Conservation (phyloP, 2,888 invertebrate species). For the Orthosia gothica region DNA sequence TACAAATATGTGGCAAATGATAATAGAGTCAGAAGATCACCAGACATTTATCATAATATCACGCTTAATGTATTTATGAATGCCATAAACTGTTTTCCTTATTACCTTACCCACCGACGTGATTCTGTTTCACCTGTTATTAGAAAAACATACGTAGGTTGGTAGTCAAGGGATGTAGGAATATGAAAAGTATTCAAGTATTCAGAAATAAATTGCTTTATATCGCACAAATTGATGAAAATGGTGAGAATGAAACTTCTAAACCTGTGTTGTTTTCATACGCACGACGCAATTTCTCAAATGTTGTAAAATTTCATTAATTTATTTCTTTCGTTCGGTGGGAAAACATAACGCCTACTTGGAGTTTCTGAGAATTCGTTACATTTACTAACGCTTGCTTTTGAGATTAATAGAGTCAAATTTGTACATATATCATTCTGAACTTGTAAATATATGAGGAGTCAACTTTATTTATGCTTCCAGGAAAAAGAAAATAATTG, state of each 20-base stretch:
- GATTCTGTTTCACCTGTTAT: background rate
- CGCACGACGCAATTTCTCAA: too few species aligned
- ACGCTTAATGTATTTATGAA: background rate
- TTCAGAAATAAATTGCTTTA: too few species aligned
- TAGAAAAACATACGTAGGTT: background rate
- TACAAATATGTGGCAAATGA: background rate
- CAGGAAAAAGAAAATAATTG: background rate
- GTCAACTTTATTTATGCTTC: background rate
- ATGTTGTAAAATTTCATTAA: too few species aligned
- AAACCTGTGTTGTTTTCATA: too few species aligned
- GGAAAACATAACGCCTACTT: background rate
- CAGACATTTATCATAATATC: background rate
- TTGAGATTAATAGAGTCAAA: background rate
- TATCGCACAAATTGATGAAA: too few species aligned
- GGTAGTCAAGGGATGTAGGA: background rate
- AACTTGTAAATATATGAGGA: too few species aligned
- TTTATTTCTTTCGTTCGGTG: background rate
- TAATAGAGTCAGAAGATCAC: background rate
- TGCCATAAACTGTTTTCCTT: background rate
- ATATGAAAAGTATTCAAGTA: background rate
- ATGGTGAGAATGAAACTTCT: too few species aligned
- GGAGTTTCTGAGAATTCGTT: background rate
- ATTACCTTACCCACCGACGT: background rate
- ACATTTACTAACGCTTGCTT: background rate
- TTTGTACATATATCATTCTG: background rate